phyloP scores from a whole-genome alignment of 2,888 invertebrate species.

The Agonopterix arenella region DNA sequence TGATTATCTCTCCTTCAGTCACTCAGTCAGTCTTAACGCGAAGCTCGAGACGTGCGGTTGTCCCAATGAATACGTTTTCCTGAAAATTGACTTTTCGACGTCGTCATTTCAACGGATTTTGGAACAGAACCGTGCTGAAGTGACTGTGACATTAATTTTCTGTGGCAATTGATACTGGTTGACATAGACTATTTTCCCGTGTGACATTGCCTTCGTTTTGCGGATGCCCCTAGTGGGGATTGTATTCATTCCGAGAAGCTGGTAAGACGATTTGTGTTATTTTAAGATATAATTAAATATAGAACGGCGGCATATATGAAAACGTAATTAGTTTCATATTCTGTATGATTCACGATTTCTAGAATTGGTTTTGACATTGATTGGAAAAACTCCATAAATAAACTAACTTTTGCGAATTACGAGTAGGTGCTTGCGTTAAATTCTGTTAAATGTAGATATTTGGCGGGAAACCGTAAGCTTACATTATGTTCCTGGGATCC shows the following conservation, averaged over 20 bases:
- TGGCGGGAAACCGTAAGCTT: too few species aligned
- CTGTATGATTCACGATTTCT: constrained; percentile 46
- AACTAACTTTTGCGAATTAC: background rate
- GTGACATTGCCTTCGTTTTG: constrained; percentile 24
- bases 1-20: constrained; percentile 36
- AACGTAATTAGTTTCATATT: constrained; percentile 66
- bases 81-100: constrained; percentile 28
- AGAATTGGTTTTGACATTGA: constrained; percentile 34
- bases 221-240: constrained; percentile 37
- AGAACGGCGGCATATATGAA: constrained; percentile 61
- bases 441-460: too few species aligned
- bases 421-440: too few species aligned
- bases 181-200: constrained; percentile 20
- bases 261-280: constrained; percentile 68
- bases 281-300: constrained; percentile 72
- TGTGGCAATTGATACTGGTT: constrained; percentile 20
- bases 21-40: constrained; percentile 40
- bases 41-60: constrained; percentile 45
- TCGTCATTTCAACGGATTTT: constrained; percentile 30
- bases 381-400: background rate
- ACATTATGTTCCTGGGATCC: too few species aligned
- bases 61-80: constrained; percentile 17
- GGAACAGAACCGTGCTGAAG: constrained; percentile 36
- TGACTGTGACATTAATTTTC: constrained; percentile 36
- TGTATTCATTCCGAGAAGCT: constrained; percentile 48